Evolutionary conservation across 2,888 invertebrate genomes (phyloP), one percentile per base, ranked within the genome.

Genomic region (Eurois occulta): DNA sequence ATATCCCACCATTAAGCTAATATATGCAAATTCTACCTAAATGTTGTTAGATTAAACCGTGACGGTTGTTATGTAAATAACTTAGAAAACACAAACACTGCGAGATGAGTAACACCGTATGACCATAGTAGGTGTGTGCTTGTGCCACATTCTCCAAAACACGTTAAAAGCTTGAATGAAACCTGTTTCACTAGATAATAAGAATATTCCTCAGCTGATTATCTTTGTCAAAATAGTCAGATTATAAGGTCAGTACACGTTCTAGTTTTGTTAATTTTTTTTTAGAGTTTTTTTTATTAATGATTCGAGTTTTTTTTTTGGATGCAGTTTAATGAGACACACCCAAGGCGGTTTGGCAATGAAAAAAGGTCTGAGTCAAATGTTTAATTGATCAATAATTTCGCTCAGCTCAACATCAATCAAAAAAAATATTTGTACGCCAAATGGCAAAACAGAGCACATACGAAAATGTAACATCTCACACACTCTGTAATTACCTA

Each of bases 81-180:
- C 60, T 67, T 73, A 73, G 86, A 82, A 84, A 84, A 84, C 78
- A 84, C 77, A 84, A 84, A 85, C 69, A 86, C 52, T 79, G 79
- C 58, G 76, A 73, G 81, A 88, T 86, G 79, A 86, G 74, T 81
- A 77, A 86, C 69, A 71, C 67, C 77, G 18, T 65, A 65, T n/a
- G 65, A 65, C 65, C n/a, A 66, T 83, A 81, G 80, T 78, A 69
- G 67, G 77, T 67, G 24, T 60, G 72, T 79, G 76, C 85, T 83
- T 81, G 84, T 83, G 81, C 86, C 86, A 84, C 83, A 83, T 80
- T 79, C 86, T 77, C 81, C 70, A 41, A 79, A 88, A 87, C 88
- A 32, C 65, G 83, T 80, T 71, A 74, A 86, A 72, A 75, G 70
- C 77, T 83, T 85, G 71, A 82, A 85, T 88, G 73, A 79, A 87